Evolutionary conservation across 2,888 invertebrate species (phyloP).

Genomic region (Epinotia bilunana): DNA sequence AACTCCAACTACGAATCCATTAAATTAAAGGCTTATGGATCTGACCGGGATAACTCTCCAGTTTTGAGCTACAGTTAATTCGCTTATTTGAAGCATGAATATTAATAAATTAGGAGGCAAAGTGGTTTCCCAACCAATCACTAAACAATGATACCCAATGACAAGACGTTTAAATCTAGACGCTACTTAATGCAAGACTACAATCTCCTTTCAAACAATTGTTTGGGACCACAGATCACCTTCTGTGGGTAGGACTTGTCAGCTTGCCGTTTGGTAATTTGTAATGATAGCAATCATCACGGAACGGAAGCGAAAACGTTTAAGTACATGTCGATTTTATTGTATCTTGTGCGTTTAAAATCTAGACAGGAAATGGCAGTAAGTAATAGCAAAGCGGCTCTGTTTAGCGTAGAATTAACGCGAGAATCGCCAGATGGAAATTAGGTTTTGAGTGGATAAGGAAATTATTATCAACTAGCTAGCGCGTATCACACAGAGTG

Average conservation of each 20-base stretch:
- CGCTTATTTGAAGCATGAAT: neutral
- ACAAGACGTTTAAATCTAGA: neutral
- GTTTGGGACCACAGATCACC: slow-evolving; percentile 9
- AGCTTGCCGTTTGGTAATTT: slow-evolving; percentile 32
- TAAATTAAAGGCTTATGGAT: neutral
- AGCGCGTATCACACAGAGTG: no score
- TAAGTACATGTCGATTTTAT: slow-evolving; percentile 38
- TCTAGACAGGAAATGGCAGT: slow-evolving; percentile 37
- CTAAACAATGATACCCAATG: slow-evolving; percentile 1
- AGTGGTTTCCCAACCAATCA: neutral
- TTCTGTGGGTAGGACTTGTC: slow-evolving; percentile 14
- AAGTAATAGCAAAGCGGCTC: slow-evolving; percentile 19
- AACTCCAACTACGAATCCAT: neutral
- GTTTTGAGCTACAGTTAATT: neutral
- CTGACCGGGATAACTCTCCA: neutral
- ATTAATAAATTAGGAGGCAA: neutral
- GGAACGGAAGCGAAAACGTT: slow-evolving; percentile 30
- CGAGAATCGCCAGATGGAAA: slow-evolving; percentile 8
- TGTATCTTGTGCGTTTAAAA: slow-evolving; percentile 29
- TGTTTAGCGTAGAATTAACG: neutral
- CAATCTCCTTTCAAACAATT: slow-evolving; percentile 11
- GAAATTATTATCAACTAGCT: neutral
- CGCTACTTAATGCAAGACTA: slow-evolving; percentile 11
- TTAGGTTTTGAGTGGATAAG: neutral
- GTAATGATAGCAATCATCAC: slow-evolving; percentile 33